Evolutionary conservation across 2,797 vertebrate species (phyloP).

Genomic region (Oryzias dopingdopingensis): DNA sequence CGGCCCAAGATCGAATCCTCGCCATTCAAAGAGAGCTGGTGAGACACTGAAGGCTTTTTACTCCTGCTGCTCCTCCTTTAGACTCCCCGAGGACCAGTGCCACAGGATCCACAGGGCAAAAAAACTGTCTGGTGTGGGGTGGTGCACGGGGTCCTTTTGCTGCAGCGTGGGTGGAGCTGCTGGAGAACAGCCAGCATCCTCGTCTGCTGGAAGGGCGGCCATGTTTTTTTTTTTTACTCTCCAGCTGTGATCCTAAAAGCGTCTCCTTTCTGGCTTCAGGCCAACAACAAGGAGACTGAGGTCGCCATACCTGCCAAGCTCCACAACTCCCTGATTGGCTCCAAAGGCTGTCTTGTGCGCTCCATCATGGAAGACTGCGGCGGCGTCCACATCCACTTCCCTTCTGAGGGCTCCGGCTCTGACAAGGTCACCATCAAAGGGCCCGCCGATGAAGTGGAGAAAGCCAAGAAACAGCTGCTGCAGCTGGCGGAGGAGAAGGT

Average conservation of each 20-base stretch:
- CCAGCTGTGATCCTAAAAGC: background rate
- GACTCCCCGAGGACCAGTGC: too few relatives aligned
- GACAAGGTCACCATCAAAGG: slow-evolving; percentile 83
- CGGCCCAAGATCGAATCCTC: slow-evolving; percentile 79
- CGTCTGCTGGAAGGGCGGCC: too few relatives aligned
- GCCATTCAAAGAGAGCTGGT: slow-evolving; percentile 83
- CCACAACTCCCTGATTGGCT: slow-evolving; percentile 85
- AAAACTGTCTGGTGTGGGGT: too few relatives aligned
- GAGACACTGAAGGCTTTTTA: slow-evolving; percentile 17
- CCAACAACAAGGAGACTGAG: slow-evolving; percentile 82
- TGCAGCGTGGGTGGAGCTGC: too few relatives aligned
- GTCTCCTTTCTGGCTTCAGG: slow-evolving; percentile 52
- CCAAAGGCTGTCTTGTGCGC: slow-evolving; percentile 83
- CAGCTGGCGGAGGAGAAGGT: slow-evolving; percentile 85
- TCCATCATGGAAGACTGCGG: slow-evolving; percentile 86
- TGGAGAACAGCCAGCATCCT: too few relatives aligned
- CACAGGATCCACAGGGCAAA: too few relatives aligned
- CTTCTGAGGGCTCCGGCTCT: slow-evolving; percentile 78
- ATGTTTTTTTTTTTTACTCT: background rate
- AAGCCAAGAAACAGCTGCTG: slow-evolving; percentile 78
- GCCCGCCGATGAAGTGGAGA: slow-evolving; percentile 77
- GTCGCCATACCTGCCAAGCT: slow-evolving; percentile 81
- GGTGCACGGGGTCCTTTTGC: too few relatives aligned
- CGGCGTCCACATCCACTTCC: slow-evolving; percentile 84
- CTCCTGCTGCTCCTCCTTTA: too few relatives aligned